Evolutionary conservation across 2,797 vertebrate genomes (phyloP), one percentile per base, ranked within the genome.

Genomic region (Vespertilio murinus): DNA sequence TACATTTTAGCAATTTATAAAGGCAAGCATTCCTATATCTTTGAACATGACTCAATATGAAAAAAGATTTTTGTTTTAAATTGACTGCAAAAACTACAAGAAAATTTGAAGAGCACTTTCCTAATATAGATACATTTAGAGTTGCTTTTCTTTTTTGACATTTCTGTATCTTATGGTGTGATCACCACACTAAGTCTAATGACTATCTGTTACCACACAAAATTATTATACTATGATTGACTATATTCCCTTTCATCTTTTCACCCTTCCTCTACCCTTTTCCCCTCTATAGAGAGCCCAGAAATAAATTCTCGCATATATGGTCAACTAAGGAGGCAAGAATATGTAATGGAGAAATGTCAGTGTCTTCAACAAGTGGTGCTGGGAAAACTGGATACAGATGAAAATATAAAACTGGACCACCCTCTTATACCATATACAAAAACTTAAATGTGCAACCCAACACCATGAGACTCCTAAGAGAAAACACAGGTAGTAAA

Each of bases 1-100:
- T 83, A 89, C 69, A 67, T 82, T 86, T 78, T 61, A 22, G 23
- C 13, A 79, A 77, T 40, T n/a, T 92, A 56, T 91, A 74, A 93
- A 91, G 45, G 74, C 47, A 91, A 77, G 16, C 11, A 45, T 93
- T 95, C 20, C 47, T 83, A 4, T 67, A 77, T 35, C 91, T 78
- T 65, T 81, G 16, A 65, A 81, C 30, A 47, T 23, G 59, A 65
- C 45, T 81, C 40, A 65, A 33, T 33, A 47, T 47, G 20, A 13
- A 81, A 81, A 65, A 42, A 12, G 33, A 47, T 81, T 81, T 81
- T 81, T 8, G 33, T 33, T 81, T 42, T 65, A 64, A 81, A 64
- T 25, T 9, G n/a, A 81, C 30, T 33, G 20, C 12, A 65, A 81
- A 80, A 65, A 81, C 59, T 65, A 65, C 40, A 81, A 47, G 30